A percentile compares a stretch with the other conserved stretches of the same genome.
phyloP scores from a whole-genome alignment of 2,888 invertebrate species.

The Yponomeuta cagnagella region DNA sequence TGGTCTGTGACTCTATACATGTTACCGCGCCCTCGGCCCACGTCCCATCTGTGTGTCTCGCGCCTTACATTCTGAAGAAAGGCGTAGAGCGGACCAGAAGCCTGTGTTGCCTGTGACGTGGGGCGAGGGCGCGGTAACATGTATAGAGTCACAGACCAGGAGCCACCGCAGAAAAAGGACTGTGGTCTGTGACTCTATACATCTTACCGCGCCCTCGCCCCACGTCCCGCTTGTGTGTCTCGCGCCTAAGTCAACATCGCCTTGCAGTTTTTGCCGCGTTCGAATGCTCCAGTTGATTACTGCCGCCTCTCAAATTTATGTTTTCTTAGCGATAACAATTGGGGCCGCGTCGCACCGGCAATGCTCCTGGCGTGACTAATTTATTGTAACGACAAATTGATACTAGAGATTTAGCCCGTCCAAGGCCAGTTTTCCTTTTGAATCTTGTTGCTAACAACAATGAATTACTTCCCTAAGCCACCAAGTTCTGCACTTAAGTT shows the following conservation, averaged over 20 bases:
- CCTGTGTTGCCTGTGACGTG: slow-evolving; percentile 25
- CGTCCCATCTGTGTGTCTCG: too few species aligned
- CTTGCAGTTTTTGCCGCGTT: slow-evolving; percentile 44
- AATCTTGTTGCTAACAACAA: not conserved
- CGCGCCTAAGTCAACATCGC: slow-evolving; percentile 42
- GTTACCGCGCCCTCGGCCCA: too few species aligned
- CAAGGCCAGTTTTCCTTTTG: slow-evolving; percentile 7
- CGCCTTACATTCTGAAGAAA: slow-evolving; percentile 34
- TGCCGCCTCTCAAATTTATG: slow-evolving; percentile 24
- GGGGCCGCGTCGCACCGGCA: slow-evolving; percentile 3
- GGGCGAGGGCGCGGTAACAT: too few species aligned
- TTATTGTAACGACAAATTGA: slow-evolving; percentile 8
- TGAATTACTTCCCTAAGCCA: not conserved
- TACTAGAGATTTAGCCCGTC: not conserved
- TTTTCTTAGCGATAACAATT: slow-evolving; percentile 10
- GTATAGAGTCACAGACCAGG: too few species aligned
- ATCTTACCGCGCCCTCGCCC: too few species aligned
- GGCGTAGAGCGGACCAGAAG: slow-evolving; percentile 47
- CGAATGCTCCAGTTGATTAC: slow-evolving; percentile 28
- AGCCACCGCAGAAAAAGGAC: too few species aligned
- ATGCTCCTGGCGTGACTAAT: slow-evolving; percentile 9
- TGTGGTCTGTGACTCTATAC: too few species aligned
- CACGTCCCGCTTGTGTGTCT: too few species aligned
- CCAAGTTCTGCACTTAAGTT: slow-evolving; percentile 1
- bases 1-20: too few species aligned